phyloP scores from a whole-genome alignment of 2,113 vertebrate species.

The Origma solitaria region DNA sequence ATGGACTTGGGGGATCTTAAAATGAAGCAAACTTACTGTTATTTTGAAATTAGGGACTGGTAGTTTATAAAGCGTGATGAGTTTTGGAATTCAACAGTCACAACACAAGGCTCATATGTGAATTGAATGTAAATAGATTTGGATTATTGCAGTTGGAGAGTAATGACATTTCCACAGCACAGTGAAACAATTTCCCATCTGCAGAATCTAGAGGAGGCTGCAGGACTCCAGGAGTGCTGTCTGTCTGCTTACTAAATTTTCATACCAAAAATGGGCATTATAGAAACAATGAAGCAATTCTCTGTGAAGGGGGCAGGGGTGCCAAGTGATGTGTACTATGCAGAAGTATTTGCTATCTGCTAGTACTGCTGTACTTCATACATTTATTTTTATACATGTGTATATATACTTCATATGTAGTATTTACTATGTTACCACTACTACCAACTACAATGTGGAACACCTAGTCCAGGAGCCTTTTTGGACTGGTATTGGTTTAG shows the following conservation, averaged over 20 bases:
- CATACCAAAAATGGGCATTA: constrained; percentile 53
- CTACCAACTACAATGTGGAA: background rate
- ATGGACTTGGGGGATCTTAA: background rate
- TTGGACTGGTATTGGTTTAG: background rate
- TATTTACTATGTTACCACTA: background rate
- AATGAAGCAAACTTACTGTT: background rate
- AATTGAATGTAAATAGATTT: constrained; percentile 56
- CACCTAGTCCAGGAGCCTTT: background rate
- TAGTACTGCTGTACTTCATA: background rate
- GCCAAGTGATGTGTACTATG: background rate
- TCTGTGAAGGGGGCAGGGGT: background rate
- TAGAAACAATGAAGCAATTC: background rate
- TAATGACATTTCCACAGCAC: background rate
- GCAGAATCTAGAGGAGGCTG: constrained; percentile 60
- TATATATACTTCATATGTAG: background rate
- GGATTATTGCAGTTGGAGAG: constrained; percentile 24
- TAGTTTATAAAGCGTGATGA: background rate
- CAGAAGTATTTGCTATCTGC: background rate
- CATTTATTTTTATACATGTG: background rate
- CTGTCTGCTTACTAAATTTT: constrained; percentile 58
- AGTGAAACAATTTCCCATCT: constrained; percentile 65
- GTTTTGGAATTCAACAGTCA: background rate
- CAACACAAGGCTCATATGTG: background rate
- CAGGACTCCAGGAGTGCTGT: constrained; percentile 59
- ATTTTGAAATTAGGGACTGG: background rate